Evolutionary conservation across 2,113 vertebrate genomes (phyloP).

Genomic region (Lamprotornis superbus): DNA sequence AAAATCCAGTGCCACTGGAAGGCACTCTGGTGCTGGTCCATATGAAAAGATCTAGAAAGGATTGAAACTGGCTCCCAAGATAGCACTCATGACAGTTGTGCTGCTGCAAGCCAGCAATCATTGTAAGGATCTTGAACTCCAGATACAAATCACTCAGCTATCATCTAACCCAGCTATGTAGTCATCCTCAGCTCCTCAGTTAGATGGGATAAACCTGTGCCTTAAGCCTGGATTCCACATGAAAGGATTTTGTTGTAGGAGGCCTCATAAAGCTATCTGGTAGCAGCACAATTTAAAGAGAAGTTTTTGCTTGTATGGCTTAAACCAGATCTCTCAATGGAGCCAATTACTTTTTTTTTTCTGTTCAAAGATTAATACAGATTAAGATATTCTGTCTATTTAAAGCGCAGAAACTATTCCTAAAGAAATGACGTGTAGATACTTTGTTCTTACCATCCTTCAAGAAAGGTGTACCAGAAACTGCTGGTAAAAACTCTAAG

Average conservation of each 20-base stretch:
- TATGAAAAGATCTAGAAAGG: not conserved
- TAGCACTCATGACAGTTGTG: too few species aligned
- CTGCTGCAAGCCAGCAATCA: not conserved
- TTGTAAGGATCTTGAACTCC: fast-evolving
- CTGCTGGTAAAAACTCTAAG: not conserved
- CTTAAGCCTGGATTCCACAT: not conserved
- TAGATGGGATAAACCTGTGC: slow-evolving; percentile 15
- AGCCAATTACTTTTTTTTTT: not conserved
- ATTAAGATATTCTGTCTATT: not conserved
- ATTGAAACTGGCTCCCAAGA: not conserved
- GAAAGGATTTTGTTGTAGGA: not conserved
- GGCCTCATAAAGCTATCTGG: not conserved
- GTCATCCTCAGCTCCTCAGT: not conserved
- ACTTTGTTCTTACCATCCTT: not conserved
- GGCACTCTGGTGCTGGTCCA: not conserved
- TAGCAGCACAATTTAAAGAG: not conserved
- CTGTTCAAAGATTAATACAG: not conserved
- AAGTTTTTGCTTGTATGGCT: not conserved
- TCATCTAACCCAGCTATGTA: not conserved
- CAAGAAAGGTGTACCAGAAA: not conserved
- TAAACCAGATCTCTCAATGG: slow-evolving; percentile 11
- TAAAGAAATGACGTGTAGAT: not conserved
- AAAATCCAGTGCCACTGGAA: not conserved
- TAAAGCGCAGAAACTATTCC: not conserved
- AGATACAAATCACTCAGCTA: not conserved